Evolutionary conservation across 2,797 vertebrate genomes (phyloP).

Genomic region (Prionace glauca): DNA sequence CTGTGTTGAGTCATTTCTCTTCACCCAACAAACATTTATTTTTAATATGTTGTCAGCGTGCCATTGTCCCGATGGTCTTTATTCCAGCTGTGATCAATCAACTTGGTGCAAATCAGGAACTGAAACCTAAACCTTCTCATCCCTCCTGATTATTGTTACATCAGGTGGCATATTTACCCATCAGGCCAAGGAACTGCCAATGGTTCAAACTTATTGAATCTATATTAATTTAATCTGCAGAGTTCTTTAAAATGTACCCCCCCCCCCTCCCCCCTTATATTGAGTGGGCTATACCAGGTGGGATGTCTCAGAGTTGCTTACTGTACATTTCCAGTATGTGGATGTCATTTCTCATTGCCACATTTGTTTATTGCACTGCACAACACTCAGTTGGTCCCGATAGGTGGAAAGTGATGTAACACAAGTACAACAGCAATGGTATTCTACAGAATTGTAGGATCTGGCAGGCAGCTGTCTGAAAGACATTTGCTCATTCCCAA

Average conservation of each 20-base stretch:
- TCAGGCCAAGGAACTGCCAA: neutral
- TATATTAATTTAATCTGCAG: neutral
- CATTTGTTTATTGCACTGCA: neutral
- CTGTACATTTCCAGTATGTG: conserved; percentile 3
- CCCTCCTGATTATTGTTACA: neutral
- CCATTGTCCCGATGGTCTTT: neutral
- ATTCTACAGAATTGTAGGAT: neutral
- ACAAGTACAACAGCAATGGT: neutral
- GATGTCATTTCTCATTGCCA: neutral
- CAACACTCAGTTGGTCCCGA: neutral
- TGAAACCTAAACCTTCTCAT: neutral
- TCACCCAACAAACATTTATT: no score
- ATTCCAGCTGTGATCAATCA: neutral
- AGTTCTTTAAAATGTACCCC: neutral
- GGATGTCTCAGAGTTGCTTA: neutral
- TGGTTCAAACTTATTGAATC: neutral
- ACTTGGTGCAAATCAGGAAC: neutral
- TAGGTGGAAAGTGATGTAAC: neutral
- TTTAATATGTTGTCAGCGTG: neutral
- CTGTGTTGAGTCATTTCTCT: no score
- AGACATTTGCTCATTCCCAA: conserved; percentile 6
- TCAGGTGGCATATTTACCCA: neutral
- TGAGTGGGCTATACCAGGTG: neutral
- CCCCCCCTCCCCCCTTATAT: neutral
- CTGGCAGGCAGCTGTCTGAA: conserved; percentile 1